These are phyloP conservation scores for Pterocles orientalis DNA, from an alignment of 2,113 vertebrate species.

Conservation along the genomic window DNA sequence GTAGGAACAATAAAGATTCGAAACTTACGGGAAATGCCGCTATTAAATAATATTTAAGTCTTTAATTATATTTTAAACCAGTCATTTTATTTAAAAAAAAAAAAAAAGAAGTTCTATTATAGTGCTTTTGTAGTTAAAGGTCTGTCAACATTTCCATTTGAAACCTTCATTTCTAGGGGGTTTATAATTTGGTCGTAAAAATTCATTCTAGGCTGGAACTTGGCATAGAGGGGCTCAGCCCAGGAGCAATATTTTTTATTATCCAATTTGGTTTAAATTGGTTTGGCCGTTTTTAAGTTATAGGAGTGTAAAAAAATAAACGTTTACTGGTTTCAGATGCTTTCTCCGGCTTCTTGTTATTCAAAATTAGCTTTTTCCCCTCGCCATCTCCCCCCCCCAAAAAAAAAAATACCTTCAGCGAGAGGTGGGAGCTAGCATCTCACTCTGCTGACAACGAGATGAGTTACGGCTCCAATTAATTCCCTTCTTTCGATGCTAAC, in stretches of 20 bases:
- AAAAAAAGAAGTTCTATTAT: conserved; percentile 26
- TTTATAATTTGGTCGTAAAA: conserved; percentile 73
- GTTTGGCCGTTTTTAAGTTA: conserved; percentile 69
- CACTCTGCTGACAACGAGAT: background rate
- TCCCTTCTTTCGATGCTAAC: background rate
- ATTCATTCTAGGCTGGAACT: conserved; percentile 69
- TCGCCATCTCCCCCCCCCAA: background rate
- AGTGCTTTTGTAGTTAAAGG: conserved; percentile 68
- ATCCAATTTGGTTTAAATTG: conserved; percentile 73
- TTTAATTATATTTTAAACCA: conserved; percentile 71
- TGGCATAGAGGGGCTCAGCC: conserved; percentile 57
- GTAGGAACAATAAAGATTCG: conserved; percentile 32
- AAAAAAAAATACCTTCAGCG: background rate
- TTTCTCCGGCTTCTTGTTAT: conserved; percentile 47
- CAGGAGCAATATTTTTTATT: conserved; percentile 71
- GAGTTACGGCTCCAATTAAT: background rate
- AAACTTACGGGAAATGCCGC: conserved; percentile 58
- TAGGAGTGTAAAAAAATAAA: conserved; percentile 69
- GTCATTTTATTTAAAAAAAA: background rate
- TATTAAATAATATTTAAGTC: conserved; percentile 69
- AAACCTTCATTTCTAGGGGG: conserved; percentile 66
- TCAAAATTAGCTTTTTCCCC: conserved; percentile 48
- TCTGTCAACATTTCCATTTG: conserved; percentile 68
- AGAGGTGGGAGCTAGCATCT: background rate
- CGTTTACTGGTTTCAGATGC: conserved; percentile 66